Base-by-base conservation (phyloP, 2,797 vertebrate species). In the Rhincodon typus region DNA sequence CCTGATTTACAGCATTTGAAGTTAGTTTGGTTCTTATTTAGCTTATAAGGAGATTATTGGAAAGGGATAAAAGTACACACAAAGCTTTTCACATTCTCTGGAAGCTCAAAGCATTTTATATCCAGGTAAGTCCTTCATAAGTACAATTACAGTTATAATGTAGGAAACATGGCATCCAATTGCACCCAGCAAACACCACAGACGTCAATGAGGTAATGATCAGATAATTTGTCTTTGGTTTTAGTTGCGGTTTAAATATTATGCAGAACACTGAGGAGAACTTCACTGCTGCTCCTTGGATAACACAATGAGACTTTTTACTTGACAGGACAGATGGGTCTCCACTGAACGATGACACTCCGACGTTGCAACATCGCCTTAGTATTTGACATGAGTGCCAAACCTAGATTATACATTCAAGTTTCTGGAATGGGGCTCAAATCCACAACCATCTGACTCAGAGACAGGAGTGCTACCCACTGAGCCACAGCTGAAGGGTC, bases 391-490 rank as follows among this genome's bases (percentile, higher is more conserved):
- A 1, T 7, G 38, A 23, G 19, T 84, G 82, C 42, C 88, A 91
- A 79, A 30, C 30, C 27, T 21, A 7, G 30, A 91, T 34, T 34
- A 62, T n/a, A 57, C 30, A 30, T 62, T 91, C 53, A 91, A 62
- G 30, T 91, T 34, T 66, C 30, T 57, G 87, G 15, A 19, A 62
- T 90, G 88, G 30, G 57, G 62, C 13, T 91, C 13, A 53, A 57
- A 88, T 30, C 50, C 88, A 62, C 88, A 91, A 62, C 88, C 30
- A 62, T n/a, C 34, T 62, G 88, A 91, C 57, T 91, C 88, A 91
- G 53, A n/a, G 5, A 19, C 27, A 53, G 62, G 27, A 91, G 4
- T 91, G 88, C 15, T n/a, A 91, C 30, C 30, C 53, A 84, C 21
- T 84, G 19, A 84, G 82, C 82, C 82, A 84, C 46, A 30, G 34